phyloP scores from a whole-genome alignment of 2,797 vertebrate genomes.

The Scyliorhinus canicula region DNA sequence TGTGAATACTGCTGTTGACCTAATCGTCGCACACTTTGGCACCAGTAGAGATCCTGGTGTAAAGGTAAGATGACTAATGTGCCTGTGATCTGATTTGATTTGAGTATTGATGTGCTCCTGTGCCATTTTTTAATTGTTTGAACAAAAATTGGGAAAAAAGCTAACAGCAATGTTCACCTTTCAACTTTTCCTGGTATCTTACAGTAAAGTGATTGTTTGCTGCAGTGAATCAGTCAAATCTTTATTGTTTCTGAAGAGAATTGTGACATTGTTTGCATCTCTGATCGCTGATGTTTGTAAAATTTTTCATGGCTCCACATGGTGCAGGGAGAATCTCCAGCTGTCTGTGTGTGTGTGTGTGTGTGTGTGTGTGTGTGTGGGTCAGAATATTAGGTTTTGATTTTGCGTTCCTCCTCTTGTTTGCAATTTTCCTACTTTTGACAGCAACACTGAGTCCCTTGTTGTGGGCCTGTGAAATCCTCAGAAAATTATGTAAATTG shows the following conservation, averaged over 20 bases:
- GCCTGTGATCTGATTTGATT: background rate
- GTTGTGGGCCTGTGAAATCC: background rate
- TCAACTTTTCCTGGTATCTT: background rate
- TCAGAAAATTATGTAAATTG: background rate
- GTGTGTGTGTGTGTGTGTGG: too few species aligned
- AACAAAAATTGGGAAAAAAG: background rate
- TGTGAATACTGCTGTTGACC: constrained; percentile 87
- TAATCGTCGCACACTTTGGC: constrained; percentile 93
- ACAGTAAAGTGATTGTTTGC: background rate
- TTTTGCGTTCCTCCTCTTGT: background rate
- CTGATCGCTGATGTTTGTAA: background rate
- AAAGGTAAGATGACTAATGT: constrained; percentile 64
- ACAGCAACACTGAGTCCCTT: background rate
- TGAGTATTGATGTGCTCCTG: too few species aligned
- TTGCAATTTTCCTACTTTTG: background rate
- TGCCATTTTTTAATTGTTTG: background rate
- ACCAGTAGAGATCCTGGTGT: constrained; percentile 87
- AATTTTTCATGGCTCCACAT: background rate
- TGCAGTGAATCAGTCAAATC: background rate
- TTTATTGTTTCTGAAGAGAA: background rate
- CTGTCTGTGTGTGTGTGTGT: too few species aligned
- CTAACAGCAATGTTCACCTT: background rate
- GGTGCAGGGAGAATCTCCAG: background rate
- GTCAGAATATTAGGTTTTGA: background rate
- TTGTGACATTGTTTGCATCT: background rate